These are phyloP conservation scores for Candidula unifasciata DNA, from an alignment of 2,888 invertebrate species.

Conservation along the genomic window DNA sequence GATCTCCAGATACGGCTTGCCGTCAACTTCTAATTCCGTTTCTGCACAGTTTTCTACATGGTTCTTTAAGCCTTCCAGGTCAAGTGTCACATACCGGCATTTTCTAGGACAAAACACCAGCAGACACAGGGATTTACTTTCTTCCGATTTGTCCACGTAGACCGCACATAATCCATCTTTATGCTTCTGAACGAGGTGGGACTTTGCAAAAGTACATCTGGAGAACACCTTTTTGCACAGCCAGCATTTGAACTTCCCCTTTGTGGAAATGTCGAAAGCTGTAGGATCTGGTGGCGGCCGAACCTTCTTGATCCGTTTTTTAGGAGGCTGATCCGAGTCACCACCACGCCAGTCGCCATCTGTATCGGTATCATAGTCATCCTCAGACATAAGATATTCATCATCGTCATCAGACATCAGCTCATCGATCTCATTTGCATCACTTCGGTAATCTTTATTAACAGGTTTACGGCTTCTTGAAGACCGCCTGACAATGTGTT, in stretches of 20 bases:
- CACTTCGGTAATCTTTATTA: conserved; percentile 9
- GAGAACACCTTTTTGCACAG: conserved; percentile 41
- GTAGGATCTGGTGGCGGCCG: conserved; percentile 33
- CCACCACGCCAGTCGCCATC: neutral
- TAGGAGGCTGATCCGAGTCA: neutral
- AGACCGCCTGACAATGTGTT: conserved; percentile 41
- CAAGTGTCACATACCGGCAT: conserved; percentile 42
- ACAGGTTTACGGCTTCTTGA: conserved; percentile 36
- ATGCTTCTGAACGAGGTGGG: conserved; percentile 44
- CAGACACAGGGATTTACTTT: neutral
- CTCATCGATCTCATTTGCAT: conserved; percentile 40
- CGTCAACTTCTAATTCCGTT: conserved; percentile 1
- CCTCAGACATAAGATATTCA: conserved; percentile 41
- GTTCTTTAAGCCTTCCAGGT: conserved; percentile 30
- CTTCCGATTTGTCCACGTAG: conserved; percentile 20
- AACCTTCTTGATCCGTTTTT: conserved; percentile 19
- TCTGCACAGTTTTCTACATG: conserved; percentile 31
- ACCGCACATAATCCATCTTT: conserved; percentile 40
- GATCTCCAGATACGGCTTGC: conserved; percentile 7
- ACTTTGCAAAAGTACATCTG: conserved; percentile 22
- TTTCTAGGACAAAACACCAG: conserved; percentile 46
- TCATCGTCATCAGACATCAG: conserved; percentile 49
- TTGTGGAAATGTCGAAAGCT: conserved; percentile 21
- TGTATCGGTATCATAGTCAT: conserved; percentile 30
- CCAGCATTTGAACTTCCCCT: conserved; percentile 48